These are phyloP conservation scores for Chrosomus eos DNA, from an alignment of 2,797 vertebrate species.

Conservation along the genomic window DNA sequence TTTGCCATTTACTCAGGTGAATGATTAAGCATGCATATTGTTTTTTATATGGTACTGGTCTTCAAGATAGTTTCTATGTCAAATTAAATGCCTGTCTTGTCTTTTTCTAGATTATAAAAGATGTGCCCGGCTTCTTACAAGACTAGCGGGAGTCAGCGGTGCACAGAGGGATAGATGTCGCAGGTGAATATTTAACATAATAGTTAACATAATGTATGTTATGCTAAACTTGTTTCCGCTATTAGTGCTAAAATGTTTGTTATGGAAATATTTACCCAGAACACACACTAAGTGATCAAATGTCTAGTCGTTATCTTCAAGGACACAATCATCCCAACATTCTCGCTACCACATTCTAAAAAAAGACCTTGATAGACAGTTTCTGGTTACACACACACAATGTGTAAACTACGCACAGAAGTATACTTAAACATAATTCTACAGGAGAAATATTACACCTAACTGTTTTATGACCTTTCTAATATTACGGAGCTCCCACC, in stretches of 20 bases:
- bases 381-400: constrained; percentile 8
- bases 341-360: constrained; percentile 10
- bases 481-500: constrained; percentile 19
- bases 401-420: not conserved
- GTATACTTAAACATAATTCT: not conserved
- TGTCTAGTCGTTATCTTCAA: constrained; percentile 28
- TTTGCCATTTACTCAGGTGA: not conserved
- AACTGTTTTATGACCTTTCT: constrained; percentile 38
- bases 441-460: constrained; percentile 32
- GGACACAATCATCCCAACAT: not conserved
- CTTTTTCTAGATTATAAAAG: constrained; percentile 86
- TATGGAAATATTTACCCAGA: constrained; percentile 37
- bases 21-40: not conserved
- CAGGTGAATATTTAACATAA: constrained; percentile 67
- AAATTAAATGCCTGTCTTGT: constrained; percentile 67
- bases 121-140: constrained; percentile 91
- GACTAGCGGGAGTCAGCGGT: constrained; percentile 90
- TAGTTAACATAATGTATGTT: constrained; percentile 35
- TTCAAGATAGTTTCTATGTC: not conserved
- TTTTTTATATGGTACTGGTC: not conserved
- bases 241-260: constrained; percentile 18
- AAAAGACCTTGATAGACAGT: constrained; percentile 2
- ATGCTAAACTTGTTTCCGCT: constrained; percentile 20
- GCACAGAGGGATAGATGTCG: constrained; percentile 80
- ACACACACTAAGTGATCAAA: constrained; percentile 38